Evolutionary conservation across 1,140 invertebrate species (phyloP).

Genomic region (Macrobrachium nipponense): DNA sequence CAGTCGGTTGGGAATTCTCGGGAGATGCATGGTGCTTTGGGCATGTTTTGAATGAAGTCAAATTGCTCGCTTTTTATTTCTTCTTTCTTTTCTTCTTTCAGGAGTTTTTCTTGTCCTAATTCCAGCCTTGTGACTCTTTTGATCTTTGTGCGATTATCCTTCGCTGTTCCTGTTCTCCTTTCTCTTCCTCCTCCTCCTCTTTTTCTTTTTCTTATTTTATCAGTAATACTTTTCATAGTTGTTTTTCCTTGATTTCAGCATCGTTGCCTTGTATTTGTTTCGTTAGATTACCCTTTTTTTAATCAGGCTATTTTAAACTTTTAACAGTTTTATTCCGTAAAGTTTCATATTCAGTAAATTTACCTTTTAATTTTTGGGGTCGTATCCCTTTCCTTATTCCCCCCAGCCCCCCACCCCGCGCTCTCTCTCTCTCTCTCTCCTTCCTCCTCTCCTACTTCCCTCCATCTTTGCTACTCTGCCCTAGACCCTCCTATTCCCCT

Average conservation of each 20-base stretch:
- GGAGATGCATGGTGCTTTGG: no score
- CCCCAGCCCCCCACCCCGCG: no score
- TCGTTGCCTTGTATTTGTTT: background rate
- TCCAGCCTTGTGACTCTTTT: background rate
- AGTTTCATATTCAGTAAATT: background rate
- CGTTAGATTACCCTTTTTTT: background rate
- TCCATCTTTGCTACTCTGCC: background rate
- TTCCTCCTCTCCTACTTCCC: background rate
- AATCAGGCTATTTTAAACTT: background rate
- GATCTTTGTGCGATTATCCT: background rate
- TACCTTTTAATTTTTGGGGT: background rate
- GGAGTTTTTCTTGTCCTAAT: background rate
- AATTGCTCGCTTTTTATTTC: background rate
- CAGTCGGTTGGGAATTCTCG: no score
- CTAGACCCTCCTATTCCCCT: background rate
- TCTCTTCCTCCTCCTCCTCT: background rate
- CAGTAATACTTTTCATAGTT: background rate
- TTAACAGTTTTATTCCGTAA: background rate
- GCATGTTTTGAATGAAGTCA: no score
- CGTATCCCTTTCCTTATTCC: background rate
- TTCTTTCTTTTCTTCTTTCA: background rate
- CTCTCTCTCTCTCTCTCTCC: no score
- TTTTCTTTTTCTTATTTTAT: background rate
- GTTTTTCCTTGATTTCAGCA: no score
- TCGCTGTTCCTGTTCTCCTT: background rate